Evolutionary conservation across 2,888 invertebrate genomes (phyloP).

Genomic region (Ganaspis brasiliensis): DNA sequence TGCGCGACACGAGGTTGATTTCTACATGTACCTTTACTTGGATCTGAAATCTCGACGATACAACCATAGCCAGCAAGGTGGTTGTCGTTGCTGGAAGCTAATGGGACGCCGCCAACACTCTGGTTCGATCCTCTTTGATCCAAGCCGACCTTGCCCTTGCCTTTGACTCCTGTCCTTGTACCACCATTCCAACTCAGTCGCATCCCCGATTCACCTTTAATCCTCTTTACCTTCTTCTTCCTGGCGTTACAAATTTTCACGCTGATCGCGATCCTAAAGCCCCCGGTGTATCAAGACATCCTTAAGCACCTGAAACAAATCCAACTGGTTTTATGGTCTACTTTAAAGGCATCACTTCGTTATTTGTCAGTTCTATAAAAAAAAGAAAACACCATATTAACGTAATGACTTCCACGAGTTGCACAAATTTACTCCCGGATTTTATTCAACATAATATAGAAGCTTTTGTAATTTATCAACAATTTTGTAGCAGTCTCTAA

Average conservation of each 20-base stretch:
- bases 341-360: too few species aligned
- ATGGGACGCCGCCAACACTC: constrained; percentile 73
- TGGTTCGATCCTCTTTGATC: constrained; percentile 74
- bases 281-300: constrained; percentile 21
- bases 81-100: constrained; percentile 69
- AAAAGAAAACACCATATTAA: too few species aligned
- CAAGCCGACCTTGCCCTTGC: constrained; percentile 75
- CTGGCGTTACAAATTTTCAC: constrained; percentile 68
- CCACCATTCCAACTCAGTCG: constrained; percentile 2
- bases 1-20: constrained; percentile 41
- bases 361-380: background rate
- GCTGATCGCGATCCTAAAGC: constrained; percentile 67
- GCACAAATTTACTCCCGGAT: too few species aligned
- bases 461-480: too few species aligned
- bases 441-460: too few species aligned
- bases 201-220: constrained; percentile 35
- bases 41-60: constrained; percentile 35
- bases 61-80: constrained; percentile 47
- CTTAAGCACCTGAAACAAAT: constrained; percentile 2
- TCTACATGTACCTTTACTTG: constrained; percentile 54
- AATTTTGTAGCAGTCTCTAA: too few species aligned
- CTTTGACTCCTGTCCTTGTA: constrained; percentile 67
- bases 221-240: constrained; percentile 45
- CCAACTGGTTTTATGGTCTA: background rate
- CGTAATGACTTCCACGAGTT: too few species aligned